Percentiles rank a stretch among this genome's conserved stretches.
phyloP scores from a whole-genome alignment of 2,797 vertebrate genomes.

The Catharus ustulatus region DNA sequence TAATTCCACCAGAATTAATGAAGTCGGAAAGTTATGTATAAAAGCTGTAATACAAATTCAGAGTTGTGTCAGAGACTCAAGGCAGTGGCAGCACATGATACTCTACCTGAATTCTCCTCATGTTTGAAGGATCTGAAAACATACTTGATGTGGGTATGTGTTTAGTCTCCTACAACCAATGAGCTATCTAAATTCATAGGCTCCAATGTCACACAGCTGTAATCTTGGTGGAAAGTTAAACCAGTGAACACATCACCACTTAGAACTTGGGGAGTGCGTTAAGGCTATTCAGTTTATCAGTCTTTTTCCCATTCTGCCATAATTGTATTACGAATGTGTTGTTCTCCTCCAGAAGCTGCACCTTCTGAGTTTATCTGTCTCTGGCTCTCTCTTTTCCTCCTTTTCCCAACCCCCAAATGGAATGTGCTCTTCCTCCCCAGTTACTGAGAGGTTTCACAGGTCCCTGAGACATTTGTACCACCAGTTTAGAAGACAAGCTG shows the following conservation, averaged over 20 bases:
- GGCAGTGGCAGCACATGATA: constrained; percentile 53
- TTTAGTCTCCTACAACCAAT: constrained; percentile 84
- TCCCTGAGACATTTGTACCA: not conserved
- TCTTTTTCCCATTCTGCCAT: constrained; percentile 27
- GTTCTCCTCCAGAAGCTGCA: constrained; percentile 58
- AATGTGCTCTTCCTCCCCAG: not conserved
- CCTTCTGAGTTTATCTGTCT: constrained; percentile 32
- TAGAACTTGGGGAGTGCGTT: constrained; percentile 66
- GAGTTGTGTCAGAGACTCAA: constrained; percentile 61
- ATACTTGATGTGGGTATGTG: constrained; percentile 70
- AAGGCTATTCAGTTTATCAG: constrained; percentile 62
- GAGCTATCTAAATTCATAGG: constrained; percentile 86
- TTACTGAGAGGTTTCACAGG: not conserved
- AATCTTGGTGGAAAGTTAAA: constrained; percentile 79
- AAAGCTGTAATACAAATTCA: constrained; percentile 74
- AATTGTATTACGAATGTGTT: constrained; percentile 63
- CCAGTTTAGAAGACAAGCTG: constrained; percentile 10
- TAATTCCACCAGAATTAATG: constrained; percentile 77
- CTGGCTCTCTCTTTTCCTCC: not conserved
- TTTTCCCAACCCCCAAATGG: not conserved
- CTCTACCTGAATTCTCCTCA: constrained; percentile 73
- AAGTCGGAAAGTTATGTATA: constrained; percentile 77
- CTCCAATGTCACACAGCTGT: constrained; percentile 77
- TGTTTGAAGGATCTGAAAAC: constrained; percentile 75
- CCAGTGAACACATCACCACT: constrained; percentile 65